These are phyloP conservation scores for Coenonympha arcania DNA, from an alignment of 2,888 invertebrate species.

Conservation along the genomic window DNA sequence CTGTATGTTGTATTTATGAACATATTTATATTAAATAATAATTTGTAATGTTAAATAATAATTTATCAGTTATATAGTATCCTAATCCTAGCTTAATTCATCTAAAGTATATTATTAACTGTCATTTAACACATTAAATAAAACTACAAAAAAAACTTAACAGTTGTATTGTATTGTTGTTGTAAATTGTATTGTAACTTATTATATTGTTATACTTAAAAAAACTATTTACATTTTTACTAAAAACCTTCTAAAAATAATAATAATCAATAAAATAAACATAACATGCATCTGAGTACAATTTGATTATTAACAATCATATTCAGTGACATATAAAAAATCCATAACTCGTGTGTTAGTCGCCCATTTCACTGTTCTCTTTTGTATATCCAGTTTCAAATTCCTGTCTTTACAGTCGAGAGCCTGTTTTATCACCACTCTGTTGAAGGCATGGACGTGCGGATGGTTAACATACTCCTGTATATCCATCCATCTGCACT, in stretches of 20 bases:
- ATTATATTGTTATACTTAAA: neutral
- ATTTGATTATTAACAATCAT: slow-evolving; percentile 24
- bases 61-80: no score
- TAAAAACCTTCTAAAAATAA: no score
- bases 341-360: slow-evolving; percentile 49
- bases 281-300: neutral
- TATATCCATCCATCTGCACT: slow-evolving; percentile 87
- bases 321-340: slow-evolving; percentile 45
- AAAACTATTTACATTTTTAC: neutral
- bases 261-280: neutral
- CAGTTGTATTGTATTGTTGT: no score
- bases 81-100: no score
- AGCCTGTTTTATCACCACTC: slow-evolving; percentile 77
- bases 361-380: slow-evolving; percentile 62
- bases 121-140: no score
- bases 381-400: slow-evolving; percentile 74
- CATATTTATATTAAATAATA: no score
- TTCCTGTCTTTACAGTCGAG: slow-evolving; percentile 76
- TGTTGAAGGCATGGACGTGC: slow-evolving; percentile 81
- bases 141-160: neutral
- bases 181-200: no score
- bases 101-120: no score
- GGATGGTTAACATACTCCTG: slow-evolving; percentile 80
- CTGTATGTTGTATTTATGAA: no score
- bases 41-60: no score